Base-by-base conservation (phyloP, 1,140 invertebrate species). In the Cyclina sinensis region DNA sequence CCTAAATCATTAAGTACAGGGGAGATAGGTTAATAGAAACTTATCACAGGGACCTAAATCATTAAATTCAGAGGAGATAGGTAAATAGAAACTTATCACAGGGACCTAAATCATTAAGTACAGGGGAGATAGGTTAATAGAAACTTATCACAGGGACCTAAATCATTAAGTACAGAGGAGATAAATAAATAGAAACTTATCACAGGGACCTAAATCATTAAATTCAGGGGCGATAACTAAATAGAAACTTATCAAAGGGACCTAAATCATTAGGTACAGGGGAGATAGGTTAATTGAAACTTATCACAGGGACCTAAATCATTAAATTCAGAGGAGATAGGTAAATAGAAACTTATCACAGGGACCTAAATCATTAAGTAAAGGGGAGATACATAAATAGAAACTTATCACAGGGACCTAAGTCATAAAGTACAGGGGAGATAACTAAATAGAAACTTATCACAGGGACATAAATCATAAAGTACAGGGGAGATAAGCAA, bases 21-120 rank as follows among this genome's bases (percentile, higher is more conserved):
- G 35, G 5, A 48, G n/a, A 39, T 24, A 39, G 24, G 21, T n/a
- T 14, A 32, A 74, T 57, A 51, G 54, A 32, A 70, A 27, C 46
- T 57, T 74, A 85, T 59, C 68, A 74, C 32, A 74, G 5, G 73
- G 73, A 85, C 51, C 68, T 74, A 85, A 74, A 85, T 48, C 81
- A 65, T 9, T 59, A 59, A 59, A n/a, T 59, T 9, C 21, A 59
- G 54, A n/a, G 54, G 9, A 24, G 54, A 59, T 59, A 59, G n/a
- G n/a, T n/a, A 24, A 59, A 5, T n/a, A n/a, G 5, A 7, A 59
- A n/a, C 5, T 24, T 59, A 59, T 24, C 54, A 59, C 4, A 24
- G 16, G 54, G 21, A 59, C 24, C 54, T 59, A 59, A 59, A 59
- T n/a, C 21, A 59, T 9, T 59, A 59, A n/a, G 54, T 59, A 46